Percentiles rank a stretch among this genome's conserved stretches.
Evolutionary conservation across 2,888 invertebrate genomes (phyloP).

Genomic region (Apotomis betuletana): DNA sequence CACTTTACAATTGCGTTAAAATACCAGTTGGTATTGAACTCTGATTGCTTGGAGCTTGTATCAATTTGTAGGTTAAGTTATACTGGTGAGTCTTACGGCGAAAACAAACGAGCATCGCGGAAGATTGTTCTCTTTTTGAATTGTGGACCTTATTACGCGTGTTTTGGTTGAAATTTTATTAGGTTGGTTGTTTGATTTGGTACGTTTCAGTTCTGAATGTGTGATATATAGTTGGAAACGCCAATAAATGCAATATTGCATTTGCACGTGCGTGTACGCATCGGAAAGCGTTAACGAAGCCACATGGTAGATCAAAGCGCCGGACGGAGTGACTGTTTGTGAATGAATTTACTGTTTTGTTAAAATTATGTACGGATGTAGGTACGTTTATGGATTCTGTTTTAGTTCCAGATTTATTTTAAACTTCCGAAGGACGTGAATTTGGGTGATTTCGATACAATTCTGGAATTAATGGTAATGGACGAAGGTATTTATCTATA

Average conservation of each 20-base stretch:
- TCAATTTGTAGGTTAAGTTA: background rate
- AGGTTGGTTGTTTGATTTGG: background rate
- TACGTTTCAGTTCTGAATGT: background rate
- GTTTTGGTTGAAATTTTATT: background rate
- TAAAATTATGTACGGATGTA: conserved; percentile 38
- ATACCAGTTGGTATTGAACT: background rate
- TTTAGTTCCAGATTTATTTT: conserved; percentile 34
- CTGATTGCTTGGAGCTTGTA: background rate
- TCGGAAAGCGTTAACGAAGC: conserved; percentile 41
- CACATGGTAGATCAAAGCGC: conserved; percentile 40
- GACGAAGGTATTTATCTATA: no score
- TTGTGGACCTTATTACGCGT: background rate
- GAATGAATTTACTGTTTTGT: conserved; percentile 42
- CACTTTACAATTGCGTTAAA: background rate
- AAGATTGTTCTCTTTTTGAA: background rate
- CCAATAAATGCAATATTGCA: conserved; percentile 41
- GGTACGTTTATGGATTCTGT: conserved; percentile 29
- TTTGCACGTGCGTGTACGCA: conserved; percentile 41
- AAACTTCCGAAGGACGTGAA: conserved; percentile 2
- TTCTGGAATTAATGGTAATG: background rate
- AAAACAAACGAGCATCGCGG: background rate
- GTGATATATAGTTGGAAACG: conserved; percentile 20
- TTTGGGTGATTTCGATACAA: background rate
- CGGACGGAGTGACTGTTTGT: conserved; percentile 38
- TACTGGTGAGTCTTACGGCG: background rate